Conservation (phyloP, 2,888 invertebrate species). For the Nemoura dubitans region DNA sequence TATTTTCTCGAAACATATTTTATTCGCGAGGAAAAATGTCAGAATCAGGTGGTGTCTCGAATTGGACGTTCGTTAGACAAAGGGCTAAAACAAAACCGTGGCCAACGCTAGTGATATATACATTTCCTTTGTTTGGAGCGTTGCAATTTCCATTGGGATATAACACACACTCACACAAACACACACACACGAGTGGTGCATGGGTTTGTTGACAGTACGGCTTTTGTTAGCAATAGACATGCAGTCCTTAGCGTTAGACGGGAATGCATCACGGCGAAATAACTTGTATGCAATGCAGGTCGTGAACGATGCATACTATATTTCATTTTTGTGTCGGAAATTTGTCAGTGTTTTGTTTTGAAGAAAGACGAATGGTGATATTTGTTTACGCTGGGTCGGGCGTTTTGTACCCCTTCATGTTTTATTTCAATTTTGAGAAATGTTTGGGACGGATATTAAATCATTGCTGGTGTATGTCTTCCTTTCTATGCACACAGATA, state of each 20-base stretch:
- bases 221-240: background rate
- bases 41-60: background rate
- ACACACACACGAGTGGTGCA: background rate
- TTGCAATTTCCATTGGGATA: too few species aligned
- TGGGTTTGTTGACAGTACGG: background rate
- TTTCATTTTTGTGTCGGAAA: background rate
- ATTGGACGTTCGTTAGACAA: background rate
- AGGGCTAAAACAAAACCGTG: too few species aligned
- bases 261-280: background rate
- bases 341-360: background rate
- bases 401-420: background rate
- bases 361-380: background rate
- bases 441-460: too few species aligned
- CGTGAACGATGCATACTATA: background rate
- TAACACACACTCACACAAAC: too few species aligned
- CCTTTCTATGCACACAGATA: too few species aligned
- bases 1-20: background rate
- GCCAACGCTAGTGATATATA: background rate
- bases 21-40: background rate
- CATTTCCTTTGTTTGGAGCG: background rate
- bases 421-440: too few species aligned
- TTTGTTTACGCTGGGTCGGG: background rate
- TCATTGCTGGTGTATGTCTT: too few species aligned
- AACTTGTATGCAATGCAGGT: background rate
- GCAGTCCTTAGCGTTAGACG: background rate